Conservation (phyloP, 1,140 invertebrate species). For the Sarcophaga peregrina region DNA sequence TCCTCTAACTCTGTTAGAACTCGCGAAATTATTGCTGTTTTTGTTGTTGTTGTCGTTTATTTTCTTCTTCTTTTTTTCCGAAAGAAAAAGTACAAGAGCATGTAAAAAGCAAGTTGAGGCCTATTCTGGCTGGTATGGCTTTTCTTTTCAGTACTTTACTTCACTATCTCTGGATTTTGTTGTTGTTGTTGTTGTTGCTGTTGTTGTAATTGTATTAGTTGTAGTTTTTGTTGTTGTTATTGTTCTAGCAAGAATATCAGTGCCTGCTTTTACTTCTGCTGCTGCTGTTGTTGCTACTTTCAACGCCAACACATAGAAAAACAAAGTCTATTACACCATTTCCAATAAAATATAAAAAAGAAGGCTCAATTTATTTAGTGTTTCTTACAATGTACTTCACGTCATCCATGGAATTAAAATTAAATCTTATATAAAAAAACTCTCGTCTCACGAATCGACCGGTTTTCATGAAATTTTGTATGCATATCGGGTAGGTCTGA, state of each 20-base stretch:
- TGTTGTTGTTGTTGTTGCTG: neutral
- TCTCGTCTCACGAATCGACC: too few species aligned
- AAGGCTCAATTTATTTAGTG: too few species aligned
- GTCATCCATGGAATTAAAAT: too few species aligned
- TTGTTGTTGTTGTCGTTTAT: too few species aligned
- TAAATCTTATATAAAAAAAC: too few species aligned
- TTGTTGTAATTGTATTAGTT: neutral
- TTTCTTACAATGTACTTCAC: too few species aligned
- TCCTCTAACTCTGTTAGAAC: constrained; percentile 19
- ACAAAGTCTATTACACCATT: constrained; percentile 1
- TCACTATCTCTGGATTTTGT: neutral
- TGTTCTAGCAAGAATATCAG: neutral
- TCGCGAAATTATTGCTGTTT: neutral
- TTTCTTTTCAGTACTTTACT: constrained; percentile 20
- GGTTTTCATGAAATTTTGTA: too few species aligned
- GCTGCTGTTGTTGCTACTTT: too few species aligned
- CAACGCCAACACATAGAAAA: constrained; percentile 9
- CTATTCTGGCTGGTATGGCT: constrained; percentile 35
- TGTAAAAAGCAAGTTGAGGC: constrained; percentile 34
- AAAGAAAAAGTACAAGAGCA: constrained; percentile 30
- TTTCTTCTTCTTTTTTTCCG: too few species aligned
- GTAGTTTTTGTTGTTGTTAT: neutral
- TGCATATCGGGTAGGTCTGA: too few species aligned
- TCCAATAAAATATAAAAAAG: neutral
- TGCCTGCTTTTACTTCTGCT: too few species aligned